These are phyloP conservation scores for Pollenia angustigena DNA, from an alignment of 2,888 invertebrate species.

Conservation along the genomic window DNA sequence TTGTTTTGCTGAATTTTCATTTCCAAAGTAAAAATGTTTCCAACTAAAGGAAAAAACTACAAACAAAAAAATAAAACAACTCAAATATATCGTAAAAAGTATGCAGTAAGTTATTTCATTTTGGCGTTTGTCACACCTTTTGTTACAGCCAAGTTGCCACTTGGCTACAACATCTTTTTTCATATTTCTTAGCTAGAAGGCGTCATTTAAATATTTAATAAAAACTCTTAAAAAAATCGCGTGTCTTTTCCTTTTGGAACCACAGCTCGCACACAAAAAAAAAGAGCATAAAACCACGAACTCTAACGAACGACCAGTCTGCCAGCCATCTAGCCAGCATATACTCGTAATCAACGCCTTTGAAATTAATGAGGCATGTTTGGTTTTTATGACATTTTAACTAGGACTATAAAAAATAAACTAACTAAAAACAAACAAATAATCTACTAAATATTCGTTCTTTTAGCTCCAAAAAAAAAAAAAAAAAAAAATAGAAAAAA, in stretches of 20 bases:
- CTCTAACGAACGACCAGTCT: constrained; percentile 29
- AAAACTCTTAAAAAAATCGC: constrained; percentile 75
- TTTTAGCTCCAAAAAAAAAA: constrained; percentile 44
- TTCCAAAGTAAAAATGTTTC: constrained; percentile 52
- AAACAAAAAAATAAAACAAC: constrained; percentile 26
- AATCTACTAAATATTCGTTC: constrained; percentile 44
- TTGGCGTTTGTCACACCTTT: constrained; percentile 80
- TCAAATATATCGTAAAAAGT: constrained; percentile 43
- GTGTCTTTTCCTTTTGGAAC: constrained; percentile 31
- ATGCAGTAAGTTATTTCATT: constrained; percentile 74
- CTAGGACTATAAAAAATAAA: constrained; percentile 80
- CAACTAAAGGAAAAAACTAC: background rate
- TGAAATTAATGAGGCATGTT: constrained; percentile 84
- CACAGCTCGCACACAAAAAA: background rate
- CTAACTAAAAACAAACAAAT: constrained; percentile 58
- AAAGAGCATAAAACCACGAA: constrained; percentile 37
- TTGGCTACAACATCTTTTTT: constrained; percentile 40
- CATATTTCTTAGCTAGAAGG: constrained; percentile 29
- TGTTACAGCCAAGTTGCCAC: constrained; percentile 79
- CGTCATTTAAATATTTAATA: constrained; percentile 35
- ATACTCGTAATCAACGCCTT: constrained; percentile 76
- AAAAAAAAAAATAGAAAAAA: constrained; percentile 18
- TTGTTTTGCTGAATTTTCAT: constrained; percentile 46
- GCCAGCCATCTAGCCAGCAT: constrained; percentile 55
- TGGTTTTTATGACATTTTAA: constrained; percentile 84